phyloP scores from a whole-genome alignment of 35 echinoderm and acorn worm species.

The Acanthaster planci region DNA sequence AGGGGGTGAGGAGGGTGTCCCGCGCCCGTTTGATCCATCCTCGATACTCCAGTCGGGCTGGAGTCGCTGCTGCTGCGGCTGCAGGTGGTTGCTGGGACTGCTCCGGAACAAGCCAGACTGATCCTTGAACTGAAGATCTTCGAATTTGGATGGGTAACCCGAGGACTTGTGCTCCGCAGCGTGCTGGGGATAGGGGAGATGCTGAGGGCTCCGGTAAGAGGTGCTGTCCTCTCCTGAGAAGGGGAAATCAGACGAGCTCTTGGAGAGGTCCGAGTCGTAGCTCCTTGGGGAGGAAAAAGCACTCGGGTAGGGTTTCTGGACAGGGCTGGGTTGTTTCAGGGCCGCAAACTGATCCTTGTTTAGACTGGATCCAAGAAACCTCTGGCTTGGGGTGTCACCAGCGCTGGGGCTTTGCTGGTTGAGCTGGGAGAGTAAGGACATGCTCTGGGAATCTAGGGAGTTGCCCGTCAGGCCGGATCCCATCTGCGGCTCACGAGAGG shows the following conservation, averaged over 20 bases:
- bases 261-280: not conserved
- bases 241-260: not conserved
- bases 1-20: conserved; percentile 2
- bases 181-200: conserved; percentile 18
- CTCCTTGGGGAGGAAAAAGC: conserved; percentile 33
- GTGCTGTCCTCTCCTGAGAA: conserved; percentile 4
- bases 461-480: not conserved
- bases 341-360: conserved; percentile 17
- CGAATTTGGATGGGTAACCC: conserved; percentile 15
- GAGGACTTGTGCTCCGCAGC: conserved; percentile 13
- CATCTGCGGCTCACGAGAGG: conserved; percentile 7
- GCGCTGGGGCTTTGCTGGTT: not conserved
- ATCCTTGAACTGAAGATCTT: conserved; percentile 12
- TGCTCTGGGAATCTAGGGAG: conserved; percentile 8
- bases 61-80: conserved; percentile 46
- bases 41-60: not conserved
- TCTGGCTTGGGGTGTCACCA: not conserved
- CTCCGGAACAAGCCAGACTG: conserved; percentile 38
- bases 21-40: conserved; percentile 13
- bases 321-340: conserved; percentile 38
- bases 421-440: not conserved
- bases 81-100: conserved; percentile 30
- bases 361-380: not conserved
- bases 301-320: conserved; percentile 27
- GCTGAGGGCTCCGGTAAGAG: conserved; percentile 49